These are phyloP conservation scores for Gnathonemus longibarbis DNA, from an alignment of 2,113 vertebrate species.

Conservation along the genomic window DNA sequence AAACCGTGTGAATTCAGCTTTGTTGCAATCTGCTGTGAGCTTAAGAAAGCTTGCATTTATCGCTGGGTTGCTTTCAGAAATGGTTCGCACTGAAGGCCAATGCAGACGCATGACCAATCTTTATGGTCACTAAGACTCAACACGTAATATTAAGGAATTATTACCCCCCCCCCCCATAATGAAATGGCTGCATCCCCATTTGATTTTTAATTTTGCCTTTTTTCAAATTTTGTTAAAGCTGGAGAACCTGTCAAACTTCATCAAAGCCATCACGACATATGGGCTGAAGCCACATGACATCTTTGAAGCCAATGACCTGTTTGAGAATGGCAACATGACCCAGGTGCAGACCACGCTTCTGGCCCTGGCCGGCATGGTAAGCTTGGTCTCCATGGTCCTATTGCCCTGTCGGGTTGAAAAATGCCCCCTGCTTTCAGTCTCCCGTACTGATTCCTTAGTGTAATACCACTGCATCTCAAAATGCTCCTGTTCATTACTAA, in stretches of 20 bases:
- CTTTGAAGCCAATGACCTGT: slow-evolving; percentile 89
- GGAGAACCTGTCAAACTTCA: slow-evolving; percentile 91
- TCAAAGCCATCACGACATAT: slow-evolving; percentile 73
- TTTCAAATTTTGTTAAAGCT: slow-evolving; percentile 56
- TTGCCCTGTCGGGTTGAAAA: neutral
- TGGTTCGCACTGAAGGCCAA: neutral
- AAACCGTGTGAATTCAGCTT: neutral
- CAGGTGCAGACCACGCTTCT: slow-evolving; percentile 88
- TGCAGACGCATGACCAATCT: neutral
- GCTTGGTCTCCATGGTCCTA: slow-evolving; percentile 21
- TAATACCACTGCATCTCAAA: neutral
- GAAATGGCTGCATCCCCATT: neutral
- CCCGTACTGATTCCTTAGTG: neutral
- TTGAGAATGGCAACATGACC: slow-evolving; percentile 85
- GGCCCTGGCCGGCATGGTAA: slow-evolving; percentile 82
- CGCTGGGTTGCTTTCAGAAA: neutral
- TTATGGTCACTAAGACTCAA: neutral
- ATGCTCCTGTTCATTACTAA: neutral
- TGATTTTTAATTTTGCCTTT: neutral
- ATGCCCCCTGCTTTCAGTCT: neutral
- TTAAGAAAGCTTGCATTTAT: neutral
- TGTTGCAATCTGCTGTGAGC: neutral
- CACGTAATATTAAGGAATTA: neutral
- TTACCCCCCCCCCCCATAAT: neutral
- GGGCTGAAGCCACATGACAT: slow-evolving; percentile 85